A percentile compares a stretch with the other conserved stretches of the same genome.
phyloP scores from a whole-genome alignment of 2,113 vertebrate species.

The Leptosomus discolor region DNA sequence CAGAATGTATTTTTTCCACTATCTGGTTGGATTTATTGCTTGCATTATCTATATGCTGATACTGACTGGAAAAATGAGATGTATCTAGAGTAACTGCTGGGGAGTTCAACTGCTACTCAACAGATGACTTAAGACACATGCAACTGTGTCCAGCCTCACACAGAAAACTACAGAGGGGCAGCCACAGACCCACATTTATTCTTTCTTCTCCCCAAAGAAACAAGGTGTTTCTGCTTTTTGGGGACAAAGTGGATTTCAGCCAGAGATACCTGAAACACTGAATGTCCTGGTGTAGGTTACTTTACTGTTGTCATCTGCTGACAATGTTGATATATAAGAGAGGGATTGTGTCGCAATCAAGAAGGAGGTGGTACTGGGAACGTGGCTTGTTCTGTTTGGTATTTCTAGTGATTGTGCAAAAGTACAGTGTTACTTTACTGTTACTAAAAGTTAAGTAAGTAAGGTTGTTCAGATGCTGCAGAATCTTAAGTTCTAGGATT shows the following conservation, averaged over 20 bases:
- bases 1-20: not conserved
- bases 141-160: not conserved
- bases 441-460: not conserved
- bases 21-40: not conserved
- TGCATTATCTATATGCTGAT: not conserved
- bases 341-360: not conserved
- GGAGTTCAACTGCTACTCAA: not conserved
- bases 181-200: not conserved
- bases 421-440: not conserved
- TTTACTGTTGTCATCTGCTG: not conserved
- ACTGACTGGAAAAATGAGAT: not conserved
- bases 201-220: not conserved
- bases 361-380: not conserved
- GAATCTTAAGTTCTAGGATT: not conserved
- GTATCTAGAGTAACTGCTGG: not conserved
- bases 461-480: not conserved
- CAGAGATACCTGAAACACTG: not conserved
- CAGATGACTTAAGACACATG: not conserved
- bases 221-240: not conserved
- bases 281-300: not conserved
- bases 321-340: not conserved
- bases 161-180: not conserved
- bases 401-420: not conserved
- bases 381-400: not conserved
- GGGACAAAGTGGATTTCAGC: not conserved